Base-by-base conservation (phyloP, 1,140 invertebrate species). In the Trigoniulus corallinus region DNA sequence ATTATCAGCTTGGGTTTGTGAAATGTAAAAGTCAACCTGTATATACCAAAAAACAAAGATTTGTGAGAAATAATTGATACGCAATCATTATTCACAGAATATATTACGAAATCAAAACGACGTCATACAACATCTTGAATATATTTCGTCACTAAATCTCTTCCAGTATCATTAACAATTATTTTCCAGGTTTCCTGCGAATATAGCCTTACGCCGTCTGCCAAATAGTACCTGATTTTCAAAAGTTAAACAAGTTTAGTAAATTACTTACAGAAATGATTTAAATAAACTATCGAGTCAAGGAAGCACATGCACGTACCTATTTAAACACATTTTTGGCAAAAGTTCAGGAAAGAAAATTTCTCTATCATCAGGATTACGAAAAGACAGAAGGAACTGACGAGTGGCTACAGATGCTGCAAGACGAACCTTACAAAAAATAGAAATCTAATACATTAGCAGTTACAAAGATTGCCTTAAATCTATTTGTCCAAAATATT, bases 171-270 rank as follows among this genome's bases (percentile, higher is more conserved):
- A 10, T 64, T 67, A 21, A 71, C 69, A 10, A 74, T 62, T 52
- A 63, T 64, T 46, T 65, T 59, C 74, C 74, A 76, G 1, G 74
- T 74, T 56, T 75, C 71, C 60, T 76, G 74, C 25, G 71, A 72
- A 56, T 74, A 74, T 13, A 74, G 67, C 27, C 72, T 58, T 2
- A 76, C 73, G 41, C 74, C 74, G 58, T 76, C 74, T 34, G 74
- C 74, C 37, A 74, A 64, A 58, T 75, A 76, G 59, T 76, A 76
- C 52, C 72, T 72, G 54, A 43, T 59, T 44, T 20, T 51, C 22
- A 48, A 44, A 55, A 26, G 12, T 12, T n/a, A 47, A 45, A 21
- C 4, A 18, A 24, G 4, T n/a, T 37, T 21, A 45, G n/a, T n/a
- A 10, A n/a, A 37, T 37, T 10, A n/a, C n/a, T n/a, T n/a, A n/a